Evolutionary conservation across 1,140 invertebrate genomes (phyloP), one percentile per base, ranked within the genome.

Genomic region (Hyles euphorbiae): DNA sequence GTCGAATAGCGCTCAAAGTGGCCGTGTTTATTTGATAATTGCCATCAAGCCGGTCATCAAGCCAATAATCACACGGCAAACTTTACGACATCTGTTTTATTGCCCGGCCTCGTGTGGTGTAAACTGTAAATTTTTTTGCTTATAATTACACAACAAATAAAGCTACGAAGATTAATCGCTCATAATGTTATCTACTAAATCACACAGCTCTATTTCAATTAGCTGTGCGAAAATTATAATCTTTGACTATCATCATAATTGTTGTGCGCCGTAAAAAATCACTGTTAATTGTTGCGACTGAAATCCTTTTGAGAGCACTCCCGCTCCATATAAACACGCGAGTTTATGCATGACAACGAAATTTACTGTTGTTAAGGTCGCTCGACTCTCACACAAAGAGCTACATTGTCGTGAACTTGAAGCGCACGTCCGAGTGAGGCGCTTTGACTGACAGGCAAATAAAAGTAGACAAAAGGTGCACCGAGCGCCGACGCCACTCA

Each of bases 371-470:
- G 65, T 73, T 73, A 76, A 77, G 74, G 70, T 82, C 77, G 72
- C 69, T 70, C 72, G 73, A 78, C 74, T 51, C 67, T 65, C 68
- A 67, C 67, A 81, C 77, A 82, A 79, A 81, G 77, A 74, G 69
- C 55, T 70, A 77, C 73, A 87, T 68, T 83, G 80, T 83, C 77
- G 70, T 70, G 72, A 55, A 71, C 76, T 71, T 70, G 68, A 69
- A 64, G 66, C 66, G 67, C 68, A 72, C 69, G 73, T 76, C 73
- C 66, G 60, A 64, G 45, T 56, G 65, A 70, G 68, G 65, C 61
- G 60, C 62, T 70, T 74, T 83, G 81, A 84, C 69, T 87, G 83
- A 87, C 81, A 78, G 74, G 70, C 77, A 84, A 87, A 87, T 83
- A 83, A 83, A 80, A 80, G 70, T 73, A 79, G 72, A 78, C 70